phyloP scores from a whole-genome alignment of 2,888 invertebrate species.

The Zygaena filipendulae region DNA sequence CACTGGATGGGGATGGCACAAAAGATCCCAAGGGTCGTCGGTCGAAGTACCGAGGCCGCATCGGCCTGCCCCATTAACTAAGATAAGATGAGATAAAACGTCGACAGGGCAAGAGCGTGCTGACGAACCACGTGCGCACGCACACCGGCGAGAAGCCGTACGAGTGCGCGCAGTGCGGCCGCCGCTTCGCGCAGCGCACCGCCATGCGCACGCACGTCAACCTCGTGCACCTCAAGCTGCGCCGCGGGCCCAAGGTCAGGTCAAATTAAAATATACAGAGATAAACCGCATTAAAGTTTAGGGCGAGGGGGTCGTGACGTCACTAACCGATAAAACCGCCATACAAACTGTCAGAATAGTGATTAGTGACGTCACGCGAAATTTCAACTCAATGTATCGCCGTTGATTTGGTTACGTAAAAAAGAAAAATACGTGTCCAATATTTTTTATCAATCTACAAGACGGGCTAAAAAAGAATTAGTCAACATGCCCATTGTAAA shows the following conservation, averaged over 20 bases:
- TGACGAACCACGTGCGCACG: constrained; percentile 43
- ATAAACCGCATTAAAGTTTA: too few species aligned
- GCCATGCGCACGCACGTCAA: constrained; percentile 49
- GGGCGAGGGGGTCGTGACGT: too few species aligned
- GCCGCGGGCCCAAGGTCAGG: constrained; percentile 26
- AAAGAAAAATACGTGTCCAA: constrained; percentile 9
- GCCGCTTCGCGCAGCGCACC: constrained; percentile 41
- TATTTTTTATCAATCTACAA: too few species aligned
- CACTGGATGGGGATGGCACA: neutral
- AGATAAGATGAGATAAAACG: constrained; percentile 15
- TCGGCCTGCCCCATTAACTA: too few species aligned
- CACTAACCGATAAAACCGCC: too few species aligned
- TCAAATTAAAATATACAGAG: too few species aligned
- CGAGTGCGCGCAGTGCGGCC: constrained; percentile 38
- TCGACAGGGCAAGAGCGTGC: constrained; percentile 40
- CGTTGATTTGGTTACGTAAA: too few species aligned
- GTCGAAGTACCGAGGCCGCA: neutral
- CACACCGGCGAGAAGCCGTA: constrained; percentile 57
- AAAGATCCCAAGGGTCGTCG: too few species aligned
- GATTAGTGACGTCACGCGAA: too few species aligned
- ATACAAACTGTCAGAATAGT: too few species aligned
- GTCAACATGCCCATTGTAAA: neutral
- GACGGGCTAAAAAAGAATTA: too few species aligned
- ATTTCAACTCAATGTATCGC: too few species aligned
- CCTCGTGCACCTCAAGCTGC: constrained; percentile 43